phyloP scores from a whole-genome alignment of 2,797 vertebrate genomes.

The Alauda arvensis region DNA sequence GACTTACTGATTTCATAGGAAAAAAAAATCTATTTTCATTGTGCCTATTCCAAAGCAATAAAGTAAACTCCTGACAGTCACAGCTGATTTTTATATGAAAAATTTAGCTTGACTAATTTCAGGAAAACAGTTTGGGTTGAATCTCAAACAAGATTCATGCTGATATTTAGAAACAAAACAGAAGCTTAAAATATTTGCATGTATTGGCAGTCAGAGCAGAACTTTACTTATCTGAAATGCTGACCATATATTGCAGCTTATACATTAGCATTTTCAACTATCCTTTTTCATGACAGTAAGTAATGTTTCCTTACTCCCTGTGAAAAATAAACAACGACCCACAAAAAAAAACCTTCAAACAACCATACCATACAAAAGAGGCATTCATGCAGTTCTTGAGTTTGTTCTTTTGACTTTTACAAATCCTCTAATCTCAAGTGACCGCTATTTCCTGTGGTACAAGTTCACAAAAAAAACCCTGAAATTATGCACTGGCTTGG shows the following conservation, averaged over 20 bases:
- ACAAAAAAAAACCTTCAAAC: not conserved
- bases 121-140: not conserved
- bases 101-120: not conserved
- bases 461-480: not conserved
- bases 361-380: not conserved
- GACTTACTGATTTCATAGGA: not conserved
- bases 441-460: not conserved
- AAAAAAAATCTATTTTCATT: conserved; percentile 16
- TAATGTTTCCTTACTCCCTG: not conserved
- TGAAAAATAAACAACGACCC: not conserved
- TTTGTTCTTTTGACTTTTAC: not conserved
- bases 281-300: not conserved
- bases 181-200: not conserved
- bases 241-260: not conserved
- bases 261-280: not conserved
- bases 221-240: not conserved
- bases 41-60: not conserved
- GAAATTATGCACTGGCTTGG: not conserved
- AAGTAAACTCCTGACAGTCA: not conserved
- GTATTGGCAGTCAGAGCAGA: not conserved
- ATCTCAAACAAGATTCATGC: not conserved
- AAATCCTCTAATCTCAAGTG: not conserved
- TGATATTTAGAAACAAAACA: conserved; percentile 10
- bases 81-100: conserved; percentile 14
- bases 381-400: not conserved